Percentiles rank a stretch among this genome's conserved stretches.
Evolutionary conservation across 2,797 vertebrate genomes (phyloP).

Genomic region (Borostomias antarcticus): DNA sequence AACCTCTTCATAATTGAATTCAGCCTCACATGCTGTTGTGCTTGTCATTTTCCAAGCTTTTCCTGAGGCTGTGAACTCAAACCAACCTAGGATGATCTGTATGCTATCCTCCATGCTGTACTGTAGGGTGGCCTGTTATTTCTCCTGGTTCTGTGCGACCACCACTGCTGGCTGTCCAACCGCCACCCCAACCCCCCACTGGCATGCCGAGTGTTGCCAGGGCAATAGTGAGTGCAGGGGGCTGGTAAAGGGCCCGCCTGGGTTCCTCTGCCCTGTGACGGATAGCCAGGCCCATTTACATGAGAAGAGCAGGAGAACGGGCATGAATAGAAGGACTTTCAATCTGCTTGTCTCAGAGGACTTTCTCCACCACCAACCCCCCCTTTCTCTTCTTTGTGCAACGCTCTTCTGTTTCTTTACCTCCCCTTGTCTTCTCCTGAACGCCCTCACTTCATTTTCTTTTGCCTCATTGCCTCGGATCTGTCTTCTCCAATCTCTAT

Average conservation of each 20-base stretch:
- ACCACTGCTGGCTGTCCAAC: background rate
- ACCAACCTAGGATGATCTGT: slow-evolving; percentile 5
- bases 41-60: background rate
- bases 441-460: slow-evolving; percentile 41
- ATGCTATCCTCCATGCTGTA: background rate
- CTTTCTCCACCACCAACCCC: slow-evolving; percentile 45
- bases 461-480: slow-evolving; percentile 42
- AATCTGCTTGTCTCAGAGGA: slow-evolving; percentile 51
- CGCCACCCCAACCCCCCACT: slow-evolving; percentile 18
- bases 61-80: background rate
- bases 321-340: slow-evolving; percentile 50
- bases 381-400: slow-evolving; percentile 35
- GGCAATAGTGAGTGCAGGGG: slow-evolving; percentile 41
- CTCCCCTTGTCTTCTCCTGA: slow-evolving; percentile 12
- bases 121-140: slow-evolving; percentile 6
- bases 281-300: slow-evolving; percentile 55
- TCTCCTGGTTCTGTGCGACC: background rate
- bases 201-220: slow-evolving; percentile 37
- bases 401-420: slow-evolving; percentile 33
- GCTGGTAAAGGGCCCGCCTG: slow-evolving; percentile 46
- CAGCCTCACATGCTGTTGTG: background rate
- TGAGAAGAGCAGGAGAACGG: slow-evolving; percentile 49
- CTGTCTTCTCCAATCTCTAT: slow-evolving; percentile 40
- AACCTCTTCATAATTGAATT: background rate
- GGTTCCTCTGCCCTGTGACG: slow-evolving; percentile 46